Percentiles rank a stretch among this genome's conserved stretches.
Conservation (phyloP, 2,797 vertebrate genomes). For the Catamblyrhynchus diadema region DNA sequence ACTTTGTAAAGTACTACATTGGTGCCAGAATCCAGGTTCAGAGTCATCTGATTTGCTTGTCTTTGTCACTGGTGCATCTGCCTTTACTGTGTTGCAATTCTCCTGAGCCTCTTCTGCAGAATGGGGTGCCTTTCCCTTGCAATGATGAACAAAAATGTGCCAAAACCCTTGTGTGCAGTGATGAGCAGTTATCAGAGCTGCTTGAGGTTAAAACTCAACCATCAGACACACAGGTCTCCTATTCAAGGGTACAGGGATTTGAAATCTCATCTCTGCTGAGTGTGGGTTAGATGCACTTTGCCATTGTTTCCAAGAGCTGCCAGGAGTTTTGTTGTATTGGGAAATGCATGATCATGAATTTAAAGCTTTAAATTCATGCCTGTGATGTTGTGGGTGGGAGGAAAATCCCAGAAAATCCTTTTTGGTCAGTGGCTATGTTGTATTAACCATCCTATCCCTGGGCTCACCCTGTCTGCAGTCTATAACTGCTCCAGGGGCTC, state of each 20-base stretch:
- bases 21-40: not conserved
- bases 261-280: not conserved
- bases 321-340: not conserved
- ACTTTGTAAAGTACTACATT: not conserved
- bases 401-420: not conserved
- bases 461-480: not conserved
- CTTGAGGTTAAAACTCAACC: not conserved
- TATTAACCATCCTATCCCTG: not conserved
- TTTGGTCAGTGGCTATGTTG: not conserved
- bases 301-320: not conserved
- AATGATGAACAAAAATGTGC: not conserved
- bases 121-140: not conserved
- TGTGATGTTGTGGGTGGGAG: not conserved
- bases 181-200: not conserved
- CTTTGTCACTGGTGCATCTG: not conserved
- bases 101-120: not conserved
- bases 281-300: not conserved
- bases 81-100: rapidly evolving
- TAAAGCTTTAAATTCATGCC: not conserved
- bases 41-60: not conserved
- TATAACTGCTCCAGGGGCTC: not conserved
- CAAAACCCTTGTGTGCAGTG: not conserved
- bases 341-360: not conserved
- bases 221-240: not conserved
- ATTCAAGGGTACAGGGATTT: not conserved